Evolutionary conservation across 2,797 vertebrate genomes (phyloP), one percentile per base, ranked within the genome.

Genomic region (Typhlichthys subterraneus): DNA sequence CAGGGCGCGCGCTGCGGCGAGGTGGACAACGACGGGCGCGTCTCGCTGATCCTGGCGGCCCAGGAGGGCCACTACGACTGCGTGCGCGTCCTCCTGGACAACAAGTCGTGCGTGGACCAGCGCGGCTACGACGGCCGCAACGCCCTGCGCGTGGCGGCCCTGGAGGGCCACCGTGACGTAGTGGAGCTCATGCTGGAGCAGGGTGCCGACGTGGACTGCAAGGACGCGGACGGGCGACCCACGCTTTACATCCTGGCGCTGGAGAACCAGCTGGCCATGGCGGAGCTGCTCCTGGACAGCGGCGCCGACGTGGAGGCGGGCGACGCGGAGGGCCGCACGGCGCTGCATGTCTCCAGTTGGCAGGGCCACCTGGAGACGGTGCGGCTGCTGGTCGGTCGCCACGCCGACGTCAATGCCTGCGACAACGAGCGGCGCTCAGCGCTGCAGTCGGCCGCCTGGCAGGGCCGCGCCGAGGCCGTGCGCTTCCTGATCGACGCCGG

Each of bases 261-360:
- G 84, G 97, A 99, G 87, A 99, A 99, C 82, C 97, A 99, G 66
- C 91, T 99, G 9, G 93, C 95, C 0, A 99, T 99, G 96, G 92
- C 97, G 0, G 96, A 99, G 75, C 97, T 96, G 76, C 96, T 99
- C 74, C 88, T 99, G 59, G 97, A 99, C 89, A 97, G 96, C 1
- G 95, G 94, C 51, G 98, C 98, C 2, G 95, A 99, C 0, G 95
- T 97, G 33, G 98, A 99, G 85, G 95, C 94, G 0, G 93, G 93
- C 5, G 98, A 99, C 86, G 91, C 93, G 0, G 98, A 99, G 85
- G 98, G 98, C 13, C 93, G 98, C 77, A 99, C 97, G 0, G 97
- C 97, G 0, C 96, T 99, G 51, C 98, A 99, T 11, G 98, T 99
- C 70, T 99, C 97, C 82, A 98, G 97, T 89, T 99, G 98, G 98